Evolutionary conservation across 2,888 invertebrate genomes (phyloP), one percentile per base, ranked within the genome.

Genomic region (Gymnoscelis rufifasciata): DNA sequence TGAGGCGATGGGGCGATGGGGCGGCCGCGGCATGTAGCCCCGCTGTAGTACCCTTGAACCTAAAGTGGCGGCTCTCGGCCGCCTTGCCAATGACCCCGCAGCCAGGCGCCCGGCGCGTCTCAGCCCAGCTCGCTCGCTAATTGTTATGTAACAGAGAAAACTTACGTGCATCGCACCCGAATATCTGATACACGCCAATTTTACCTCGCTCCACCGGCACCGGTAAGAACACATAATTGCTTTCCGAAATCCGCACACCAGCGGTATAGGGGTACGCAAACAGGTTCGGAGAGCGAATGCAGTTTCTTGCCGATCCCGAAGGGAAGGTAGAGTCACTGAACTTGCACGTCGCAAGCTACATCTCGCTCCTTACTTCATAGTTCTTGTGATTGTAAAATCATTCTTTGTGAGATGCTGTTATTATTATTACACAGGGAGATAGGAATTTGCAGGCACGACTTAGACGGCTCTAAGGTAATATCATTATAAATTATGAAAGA

Each of bases 1-100:
- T 26, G 4, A 26, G 6, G 10, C 3, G 11, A 10, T 10, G 7
- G 14, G 19, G 35, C 15, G 35, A 19, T 8, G 35, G 7, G 15
- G 26, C 26, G 59, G 64, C 54, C 62, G 61, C 57, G 61, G 69
- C 79, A 83, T 83, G 82, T 86, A 78, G 76, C 68, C 78, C 78
- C 55, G 65, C 66, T 73, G 70, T 70, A 74, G 74, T 86, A 87
- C 86, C 87, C 87, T 87, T 87, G 86, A 88, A 88, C 89, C 83
- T 84, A 83, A 69, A 86, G 88, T 82, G 87, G 89, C 88, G 86
- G 84, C 87, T 80, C 78, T 83, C 83, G 84, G 83, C 82, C 88
- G 86, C 83, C 77, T 88, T 87, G 89, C 88, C 89, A 89, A 89
- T 90, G 91, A 90, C 90, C 90, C 88, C 88, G 83, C 81, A 83